These are phyloP conservation scores for Nannospalax galili DNA, from an alignment of 2,113 vertebrate species.

Conservation along the genomic window DNA sequence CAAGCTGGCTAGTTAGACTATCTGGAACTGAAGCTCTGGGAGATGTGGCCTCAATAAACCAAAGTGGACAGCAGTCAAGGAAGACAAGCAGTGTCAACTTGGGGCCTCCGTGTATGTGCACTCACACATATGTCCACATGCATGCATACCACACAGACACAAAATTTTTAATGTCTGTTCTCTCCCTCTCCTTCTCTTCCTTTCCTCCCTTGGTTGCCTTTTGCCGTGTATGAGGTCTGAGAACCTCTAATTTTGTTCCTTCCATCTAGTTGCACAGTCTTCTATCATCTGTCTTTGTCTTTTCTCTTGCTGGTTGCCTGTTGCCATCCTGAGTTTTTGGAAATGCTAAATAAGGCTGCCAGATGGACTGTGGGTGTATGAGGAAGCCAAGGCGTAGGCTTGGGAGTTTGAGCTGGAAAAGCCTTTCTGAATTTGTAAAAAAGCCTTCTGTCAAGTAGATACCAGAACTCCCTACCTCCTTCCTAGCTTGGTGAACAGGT, in stretches of 20 bases:
- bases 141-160: background rate
- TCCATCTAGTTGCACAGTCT: background rate
- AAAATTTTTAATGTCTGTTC: no score
- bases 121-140: no score
- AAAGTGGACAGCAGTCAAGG: background rate
- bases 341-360: slow-evolving; percentile 4
- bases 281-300: background rate
- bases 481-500: background rate
- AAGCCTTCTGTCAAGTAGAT: background rate
- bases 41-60: background rate
- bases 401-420: background rate
- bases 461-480: background rate
- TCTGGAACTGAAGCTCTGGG: background rate
- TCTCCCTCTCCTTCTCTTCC: no score
- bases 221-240: background rate
- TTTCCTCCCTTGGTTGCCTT: no score
- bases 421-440: background rate
- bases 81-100: background rate
- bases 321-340: background rate
- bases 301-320: background rate
- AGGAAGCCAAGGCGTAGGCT: background rate
- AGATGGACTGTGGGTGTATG: background rate
- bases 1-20: background rate
- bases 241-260: background rate
- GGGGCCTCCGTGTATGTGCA: background rate